Evolutionary conservation across 2,888 invertebrate genomes (phyloP), one percentile per base, ranked within the genome.

Genomic region (Clepsis dumicolana): DNA sequence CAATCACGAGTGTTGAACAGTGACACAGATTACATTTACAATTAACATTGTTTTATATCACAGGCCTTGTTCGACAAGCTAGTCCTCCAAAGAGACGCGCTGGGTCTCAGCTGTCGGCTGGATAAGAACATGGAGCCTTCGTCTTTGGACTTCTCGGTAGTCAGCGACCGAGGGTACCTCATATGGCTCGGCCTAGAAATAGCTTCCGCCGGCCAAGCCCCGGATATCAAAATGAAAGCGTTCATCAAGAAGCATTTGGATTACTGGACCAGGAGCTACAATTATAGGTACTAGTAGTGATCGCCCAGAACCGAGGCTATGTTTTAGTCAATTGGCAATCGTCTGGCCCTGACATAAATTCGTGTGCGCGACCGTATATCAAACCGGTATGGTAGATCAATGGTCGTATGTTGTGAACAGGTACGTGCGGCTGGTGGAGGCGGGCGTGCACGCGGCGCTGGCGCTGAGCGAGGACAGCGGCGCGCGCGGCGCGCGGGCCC

Each of bases 381-480:
- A n/a, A n/a, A n/a, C n/a, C n/a, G n/a, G n/a, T n/a, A n/a, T n/a
- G n/a, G n/a, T n/a, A n/a, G n/a, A n/a, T n/a, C n/a, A n/a, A n/a
- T n/a, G n/a, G n/a, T n/a, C n/a, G n/a, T n/a, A n/a, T n/a, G n/a
- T n/a, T n/a, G n/a, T n/a, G n/a, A n/a, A n/a, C 73, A 95, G 97
- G 77, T 99, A 99, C 90, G 98, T 98, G 2, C 95, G 96, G 12
- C 90, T 98, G 29, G 96, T 99, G 35, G 99, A 99, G 87, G 97
- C 97, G 60, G 96, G 97, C 74, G 96, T 98, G 76, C 97, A 98
- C 83, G 97, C 98, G 81, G 96, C 97, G 38, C 88, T 99, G 76
- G 98, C 98, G 1, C 94, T 97, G 65, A 96, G 98, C 82, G 83
- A 81, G 71, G 79, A 79, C 69, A 72, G 74, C 38, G 79, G 71